Base-by-base conservation (phyloP, 2,113 vertebrate species). In the Rynchops niger region DNA sequence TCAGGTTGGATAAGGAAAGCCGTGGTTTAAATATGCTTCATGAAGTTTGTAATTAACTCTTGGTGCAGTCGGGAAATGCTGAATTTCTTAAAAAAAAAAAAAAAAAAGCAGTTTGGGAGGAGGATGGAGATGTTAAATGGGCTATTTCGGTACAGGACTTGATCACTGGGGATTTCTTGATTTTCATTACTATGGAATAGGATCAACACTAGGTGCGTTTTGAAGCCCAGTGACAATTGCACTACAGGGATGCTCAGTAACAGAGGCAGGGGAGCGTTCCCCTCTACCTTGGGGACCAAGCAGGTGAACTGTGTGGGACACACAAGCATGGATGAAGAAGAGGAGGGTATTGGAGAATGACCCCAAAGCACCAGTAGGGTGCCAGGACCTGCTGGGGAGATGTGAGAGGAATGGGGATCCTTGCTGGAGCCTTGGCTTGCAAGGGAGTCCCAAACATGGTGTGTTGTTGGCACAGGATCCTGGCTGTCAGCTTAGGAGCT, bases 331-430 rank as follows among this genome's bases (percentile, higher is more conserved):
- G 50, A 47, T 70, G 79, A 72, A 53, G 74, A 80, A 52, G 29
- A 65, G 36, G 30, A 77, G 2, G 12, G 21, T 23, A 2, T 18
- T 71, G 19, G 63, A 84, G 45, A 36, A 29, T 18, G 42, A 63
- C 20, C 8, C 42, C 40, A 69, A 45, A 65, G 30, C 53, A 86
- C 7, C 36, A 16, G 11, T 52, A 78, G 21, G 8, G 38, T 55
- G 21, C 20, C 52, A 69, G 15, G 29, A 7, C 26, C 43, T 82
- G 38, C 26, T 61, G 38, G 18, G 42, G 32, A 55, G 9, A 38
- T 0, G 0, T 1, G 1, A 55, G 43, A 82, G 20, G 22, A 77
- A 30, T 1, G 0, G 11, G 11, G 17, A 53, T 55, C 29, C 58
- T 65, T 47, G 62, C 30, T 61, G 78, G 49, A 76, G 32, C 15